These are phyloP conservation scores for Terebella lapidaria DNA, from an alignment of 2,888 invertebrate species.

Conservation along the genomic window DNA sequence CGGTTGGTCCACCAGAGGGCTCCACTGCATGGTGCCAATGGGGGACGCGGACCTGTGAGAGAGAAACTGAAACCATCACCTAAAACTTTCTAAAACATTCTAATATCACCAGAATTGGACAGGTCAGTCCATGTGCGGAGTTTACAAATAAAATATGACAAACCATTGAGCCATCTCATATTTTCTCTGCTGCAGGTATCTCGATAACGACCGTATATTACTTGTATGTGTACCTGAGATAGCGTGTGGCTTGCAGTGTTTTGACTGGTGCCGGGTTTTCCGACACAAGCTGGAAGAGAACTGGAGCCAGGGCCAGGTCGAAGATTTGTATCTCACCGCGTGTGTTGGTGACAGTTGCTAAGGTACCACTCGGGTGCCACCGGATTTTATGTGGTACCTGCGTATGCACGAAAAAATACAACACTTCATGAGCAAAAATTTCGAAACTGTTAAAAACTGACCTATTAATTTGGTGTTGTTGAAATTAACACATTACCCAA, in stretches of 20 bases:
- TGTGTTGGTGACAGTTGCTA: conserved; percentile 67
- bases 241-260: conserved; percentile 62
- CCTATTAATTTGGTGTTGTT: too few species aligned
- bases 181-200: too few species aligned
- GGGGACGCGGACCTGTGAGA: neutral
- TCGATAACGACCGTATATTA: too few species aligned
- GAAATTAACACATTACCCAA: too few species aligned
- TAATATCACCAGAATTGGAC: too few species aligned
- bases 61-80: too few species aligned
- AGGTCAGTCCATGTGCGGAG: too few species aligned
- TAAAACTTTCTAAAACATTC: too few species aligned
- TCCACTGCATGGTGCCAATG: conserved; percentile 54
- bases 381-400: conserved; percentile 63
- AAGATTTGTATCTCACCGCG: conserved; percentile 70
- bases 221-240: conserved; percentile 57
- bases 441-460: too few species aligned
- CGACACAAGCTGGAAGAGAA: conserved; percentile 65
- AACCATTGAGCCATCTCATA: too few species aligned
- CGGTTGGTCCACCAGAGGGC: conserved; percentile 57
- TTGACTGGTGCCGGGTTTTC: conserved; percentile 58
- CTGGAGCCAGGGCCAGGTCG: conserved; percentile 66
- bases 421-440: too few species aligned
- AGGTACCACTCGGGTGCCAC: conserved; percentile 70
- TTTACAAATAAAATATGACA: too few species aligned
- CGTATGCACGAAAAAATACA: neutral